phyloP scores from a whole-genome alignment of 1,140 invertebrate species.

The Carcinoscorpius rotundicauda region DNA sequence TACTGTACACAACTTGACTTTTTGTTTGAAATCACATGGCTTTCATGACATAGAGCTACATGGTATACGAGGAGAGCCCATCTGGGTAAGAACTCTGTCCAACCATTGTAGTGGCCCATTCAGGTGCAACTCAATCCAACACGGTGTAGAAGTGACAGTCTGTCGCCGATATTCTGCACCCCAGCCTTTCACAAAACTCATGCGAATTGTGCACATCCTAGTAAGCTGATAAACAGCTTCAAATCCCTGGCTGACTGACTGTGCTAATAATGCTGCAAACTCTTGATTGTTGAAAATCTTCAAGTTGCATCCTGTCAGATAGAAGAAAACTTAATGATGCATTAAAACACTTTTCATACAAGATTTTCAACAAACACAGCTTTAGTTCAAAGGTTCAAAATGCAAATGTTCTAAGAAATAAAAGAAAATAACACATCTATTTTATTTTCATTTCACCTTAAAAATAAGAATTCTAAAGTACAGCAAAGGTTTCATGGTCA shows the following conservation, averaged over 20 bases:
- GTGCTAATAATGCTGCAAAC: constrained; percentile 89
- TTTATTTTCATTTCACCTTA: too few relatives aligned
- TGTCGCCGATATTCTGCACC: constrained; percentile 93
- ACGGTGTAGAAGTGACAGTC: constrained; percentile 95
- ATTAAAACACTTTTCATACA: too few relatives aligned
- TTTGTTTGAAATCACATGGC: too few relatives aligned
- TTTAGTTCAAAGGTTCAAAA: constrained; percentile 10
- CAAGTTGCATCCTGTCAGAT: constrained; percentile 75
- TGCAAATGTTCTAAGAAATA: not conserved
- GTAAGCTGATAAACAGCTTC: constrained; percentile 97
- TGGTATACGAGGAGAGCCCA: constrained; percentile 85
- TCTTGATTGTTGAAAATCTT: constrained; percentile 99
- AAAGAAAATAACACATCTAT: too few relatives aligned
- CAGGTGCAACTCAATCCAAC: constrained; percentile 97
- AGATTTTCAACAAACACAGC: not conserved
- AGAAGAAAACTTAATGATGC: not conserved
- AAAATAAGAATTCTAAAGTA: too few relatives aligned
- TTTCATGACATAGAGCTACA: constrained; percentile 88
- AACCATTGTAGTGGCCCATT: constrained; percentile 97
- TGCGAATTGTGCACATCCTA: constrained; percentile 96
- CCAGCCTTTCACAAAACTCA: constrained; percentile 99
- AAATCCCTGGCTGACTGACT: constrained; percentile 94
- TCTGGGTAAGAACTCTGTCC: constrained; percentile 90
- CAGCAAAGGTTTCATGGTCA: too few relatives aligned
- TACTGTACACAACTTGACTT: too few relatives aligned